phyloP scores from a whole-genome alignment of 2,888 invertebrate genomes.

The Troides oblongomaculatus region DNA sequence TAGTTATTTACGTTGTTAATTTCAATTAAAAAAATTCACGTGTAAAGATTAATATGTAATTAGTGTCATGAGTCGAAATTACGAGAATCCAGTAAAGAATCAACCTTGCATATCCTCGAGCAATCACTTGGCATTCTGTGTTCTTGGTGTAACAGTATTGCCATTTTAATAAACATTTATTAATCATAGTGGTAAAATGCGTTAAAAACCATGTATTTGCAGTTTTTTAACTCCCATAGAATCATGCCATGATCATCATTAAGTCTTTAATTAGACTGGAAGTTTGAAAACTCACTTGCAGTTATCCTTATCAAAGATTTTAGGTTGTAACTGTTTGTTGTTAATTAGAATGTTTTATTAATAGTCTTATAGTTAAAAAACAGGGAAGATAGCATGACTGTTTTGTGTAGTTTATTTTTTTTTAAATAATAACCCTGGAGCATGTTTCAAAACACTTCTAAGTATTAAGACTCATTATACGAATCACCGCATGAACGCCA shows the following conservation, averaged over 20 bases:
- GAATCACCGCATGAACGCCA: too few species aligned
- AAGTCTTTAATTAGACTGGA: too few species aligned
- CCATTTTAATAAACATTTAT: neutral
- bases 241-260: too few species aligned
- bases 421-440: too few species aligned
- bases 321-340: neutral
- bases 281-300: too few species aligned
- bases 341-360: neutral
- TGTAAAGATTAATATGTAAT: neutral
- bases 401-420: neutral
- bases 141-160: neutral
- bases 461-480: too few species aligned
- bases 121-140: neutral
- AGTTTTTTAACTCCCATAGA: neutral
- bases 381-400: neutral
- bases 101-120: neutral
- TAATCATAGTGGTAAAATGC: neutral
- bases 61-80: too few species aligned
- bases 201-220: neutral
- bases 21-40: neutral
- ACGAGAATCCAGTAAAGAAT: neutral
- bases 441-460: too few species aligned
- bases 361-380: neutral
- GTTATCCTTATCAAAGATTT: too few species aligned
- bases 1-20: too few species aligned